Evolutionary conservation across 23 tunicate genomes (phyloP).

Genomic region (Corella eumyota): DNA sequence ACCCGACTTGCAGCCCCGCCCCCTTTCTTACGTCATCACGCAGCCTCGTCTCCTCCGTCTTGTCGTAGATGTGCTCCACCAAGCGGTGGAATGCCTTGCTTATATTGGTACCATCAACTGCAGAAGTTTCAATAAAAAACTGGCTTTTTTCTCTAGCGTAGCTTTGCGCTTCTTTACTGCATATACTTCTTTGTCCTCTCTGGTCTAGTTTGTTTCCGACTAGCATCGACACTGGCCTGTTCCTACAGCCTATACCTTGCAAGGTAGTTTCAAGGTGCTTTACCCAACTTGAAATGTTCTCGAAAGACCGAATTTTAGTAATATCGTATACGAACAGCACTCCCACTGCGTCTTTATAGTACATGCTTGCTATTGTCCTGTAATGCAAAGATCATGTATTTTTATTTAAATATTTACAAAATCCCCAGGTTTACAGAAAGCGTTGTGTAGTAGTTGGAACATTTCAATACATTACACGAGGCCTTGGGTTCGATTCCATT

Average conservation of each 20-base stretch:
- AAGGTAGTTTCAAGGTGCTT: conserved; percentile 15
- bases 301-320: conserved; percentile 50
- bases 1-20: conserved; percentile 24
- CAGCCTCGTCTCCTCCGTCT: conserved; percentile 2
- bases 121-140: conserved; percentile 77
- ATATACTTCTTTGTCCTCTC: conserved; percentile 42
- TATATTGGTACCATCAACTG: conserved; percentile 63
- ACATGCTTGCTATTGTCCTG: conserved; percentile 22
- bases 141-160: conserved; percentile 18
- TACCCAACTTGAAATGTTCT: conserved; percentile 31
- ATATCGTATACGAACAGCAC: conserved; percentile 49
- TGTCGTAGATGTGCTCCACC: conserved; percentile 22
- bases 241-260: too few relatives aligned
- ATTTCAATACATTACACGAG: too few relatives aligned
- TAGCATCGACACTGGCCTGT: conserved; percentile 40
- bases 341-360: conserved; percentile 25
- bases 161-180: conserved; percentile 25
- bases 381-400: too few relatives aligned
- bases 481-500: too few relatives aligned
- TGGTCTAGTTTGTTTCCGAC: conserved; percentile 80
- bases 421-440: too few relatives aligned
- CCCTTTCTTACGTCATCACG: conserved; percentile 12
- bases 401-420: too few relatives aligned
- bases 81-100: conserved; percentile 51
- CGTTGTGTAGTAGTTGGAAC: too few relatives aligned